phyloP scores from a whole-genome alignment of 2,888 invertebrate species.

The Aspidapion aeneum region DNA sequence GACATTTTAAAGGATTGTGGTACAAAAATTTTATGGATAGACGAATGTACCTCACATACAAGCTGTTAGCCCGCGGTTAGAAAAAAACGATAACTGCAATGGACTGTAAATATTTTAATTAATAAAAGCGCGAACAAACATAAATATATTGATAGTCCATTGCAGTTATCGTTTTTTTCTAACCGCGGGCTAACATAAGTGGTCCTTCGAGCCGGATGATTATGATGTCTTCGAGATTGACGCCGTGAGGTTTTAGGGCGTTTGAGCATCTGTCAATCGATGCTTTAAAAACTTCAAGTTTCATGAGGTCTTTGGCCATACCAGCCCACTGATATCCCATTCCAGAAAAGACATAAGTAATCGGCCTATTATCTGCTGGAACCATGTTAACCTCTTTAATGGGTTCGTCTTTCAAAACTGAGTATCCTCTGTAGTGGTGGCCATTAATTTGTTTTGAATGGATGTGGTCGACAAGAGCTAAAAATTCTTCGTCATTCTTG shows the following conservation, averaged over 20 bases:
- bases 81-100: no score
- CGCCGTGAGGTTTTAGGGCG: conserved; percentile 73
- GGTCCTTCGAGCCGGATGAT: no score
- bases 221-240: no score
- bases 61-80: no score
- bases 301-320: conserved; percentile 87
- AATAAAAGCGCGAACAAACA: no score
- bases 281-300: conserved; percentile 74
- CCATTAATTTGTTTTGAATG: conserved; percentile 67
- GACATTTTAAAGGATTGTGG: no score
- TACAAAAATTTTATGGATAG: no score
- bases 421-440: conserved; percentile 78
- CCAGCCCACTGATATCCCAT: conserved; percentile 97
- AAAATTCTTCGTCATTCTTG: conserved; percentile 67
- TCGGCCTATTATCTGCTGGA: conserved; percentile 65
- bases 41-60: no score
- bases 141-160: no score
- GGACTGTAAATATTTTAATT: no score
- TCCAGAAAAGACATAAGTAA: conserved; percentile 96
- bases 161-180: no score
- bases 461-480: conserved; percentile 72
- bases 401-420: conserved; percentile 59
- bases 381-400: conserved; percentile 51
- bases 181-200: no score
- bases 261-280: conserved; percentile 75